Base-by-base conservation (phyloP, 2,888 invertebrate genomes). In the Vannuccia rotundouncinata region DNA sequence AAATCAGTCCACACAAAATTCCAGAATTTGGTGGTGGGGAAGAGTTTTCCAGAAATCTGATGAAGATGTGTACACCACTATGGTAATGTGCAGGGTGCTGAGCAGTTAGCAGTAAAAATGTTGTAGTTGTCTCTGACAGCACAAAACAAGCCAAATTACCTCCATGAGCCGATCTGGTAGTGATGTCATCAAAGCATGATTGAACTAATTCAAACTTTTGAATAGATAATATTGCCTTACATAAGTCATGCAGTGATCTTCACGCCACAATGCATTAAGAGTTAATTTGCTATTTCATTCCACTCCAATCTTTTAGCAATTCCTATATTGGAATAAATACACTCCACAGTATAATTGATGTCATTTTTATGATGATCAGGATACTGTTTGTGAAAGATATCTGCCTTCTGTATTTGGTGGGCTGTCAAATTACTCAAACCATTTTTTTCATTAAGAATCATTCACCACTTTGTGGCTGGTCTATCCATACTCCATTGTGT, bases 231-330 rank as follows among this genome's bases (percentile, higher is more conserved):
- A 27, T 27, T 13, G 66, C 66, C 66, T 66, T 66, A 66, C 22
- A 66, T 27, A 66, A 22, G 66, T 66, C 66, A 66, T 66, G 25
- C 66, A 5, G 25, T 66, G 10, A 2, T 66, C 22, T 66, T 66
- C 66, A 66, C 66, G 13, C 22, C 66, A 66, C 25, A 66, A 66
- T 22, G 66, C 66, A 66, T 66, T 66, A 27, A 66, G 66, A 66
- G 5, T 66, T 17, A 66, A 66, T 66, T 66, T 66, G 66, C 66
- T 66, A 66, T 66, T 66, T 22, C 22, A 22, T 66, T 66, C 66
- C 66, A 66, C 66, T 66, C 66, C 66, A 66, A 66, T 66, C 5
- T 66, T 66, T 17, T 66, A 66, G 66, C 66, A 66, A 66, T 66
- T 17, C 25, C 66, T 45, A 45, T 45, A 17, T 45, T 13, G 45